Base-by-base conservation (phyloP, 1,140 invertebrate species). In the Wiebesia pumilae region DNA sequence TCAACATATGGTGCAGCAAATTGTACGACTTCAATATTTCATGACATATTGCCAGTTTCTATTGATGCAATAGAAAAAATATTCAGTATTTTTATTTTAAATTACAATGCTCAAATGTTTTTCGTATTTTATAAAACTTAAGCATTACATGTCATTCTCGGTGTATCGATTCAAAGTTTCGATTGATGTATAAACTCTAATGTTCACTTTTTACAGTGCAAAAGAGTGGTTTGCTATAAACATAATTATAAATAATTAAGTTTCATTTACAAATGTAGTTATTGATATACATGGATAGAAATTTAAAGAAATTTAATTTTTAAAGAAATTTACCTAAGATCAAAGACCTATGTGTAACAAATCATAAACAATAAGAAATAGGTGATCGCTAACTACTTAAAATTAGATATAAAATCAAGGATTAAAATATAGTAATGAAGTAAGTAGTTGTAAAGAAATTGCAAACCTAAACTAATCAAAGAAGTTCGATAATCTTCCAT, bases 401-500 rank as follows among this genome's bases (percentile, higher is more conserved):
- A 58, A 58, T 35, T 69, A 24, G 62, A 14, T 27, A 69, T 9
- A 40, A 58, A 85, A 71, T 73, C 12, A 81, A 79, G 14, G 69
- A 81, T 47, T 40, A 33, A 47, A 81, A 21, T 47, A 35, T 38
- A 2, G 71, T n/a, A 47, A 35, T 12, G 24, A 85, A 62, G 54
- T 24, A 58, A 30, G 6, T 82, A 86, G 80, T 21, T 51, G 67
- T 83, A 79, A 65, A 51, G 58, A 71, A 33, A 80, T n/a, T 58
- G 35, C 65, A 87, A 43, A 85, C 83, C 38, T 80, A 86, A 80
- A 54, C 12, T 75, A 85, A 80, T 83, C 58, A 78, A 82, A 77
- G 27, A 83, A 79, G 81, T 87, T 87, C 86, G 86, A 83, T 87
- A 87, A 71, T 83, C 81, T 83, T 87, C 86, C 81, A 87, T 83